These are phyloP conservation scores for Himalopsyche anomala DNA, from an alignment of 2,888 invertebrate species.

Conservation along the genomic window DNA sequence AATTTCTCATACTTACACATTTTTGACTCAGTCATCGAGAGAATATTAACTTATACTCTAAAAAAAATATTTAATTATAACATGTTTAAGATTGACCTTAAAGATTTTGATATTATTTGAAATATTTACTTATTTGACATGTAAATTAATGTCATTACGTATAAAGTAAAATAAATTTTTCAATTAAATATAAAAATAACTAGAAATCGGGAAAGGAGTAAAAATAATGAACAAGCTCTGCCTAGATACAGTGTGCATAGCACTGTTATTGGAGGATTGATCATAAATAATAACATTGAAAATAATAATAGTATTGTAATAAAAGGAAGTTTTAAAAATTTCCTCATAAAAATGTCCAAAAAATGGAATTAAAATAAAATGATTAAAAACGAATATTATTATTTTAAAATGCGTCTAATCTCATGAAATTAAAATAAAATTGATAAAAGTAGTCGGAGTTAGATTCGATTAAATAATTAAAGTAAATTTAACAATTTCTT, in stretches of 20 bases:
- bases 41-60: background rate
- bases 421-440: slow-evolving; percentile 55
- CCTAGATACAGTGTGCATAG: background rate
- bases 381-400: slow-evolving; percentile 45
- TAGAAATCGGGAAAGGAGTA: background rate
- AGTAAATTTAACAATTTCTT: slow-evolving; percentile 41
- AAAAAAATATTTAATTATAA: background rate
- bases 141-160: background rate
- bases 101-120: background rate
- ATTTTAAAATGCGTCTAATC: slow-evolving; percentile 54
- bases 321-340: slow-evolving; percentile 38
- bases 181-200: slow-evolving; percentile 9
- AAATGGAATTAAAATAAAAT: slow-evolving; percentile 49
- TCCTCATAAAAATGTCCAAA: slow-evolving; percentile 32
- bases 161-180: background rate
- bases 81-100: slow-evolving; percentile 8
- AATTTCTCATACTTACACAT: background rate
- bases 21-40: background rate
- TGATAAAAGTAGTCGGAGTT: slow-evolving; percentile 45
- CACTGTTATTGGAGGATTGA: background rate
- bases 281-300: background rate
- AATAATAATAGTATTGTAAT: background rate
- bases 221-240: slow-evolving; percentile 14
- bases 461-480: slow-evolving; percentile 45
- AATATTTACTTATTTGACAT: background rate